Base-by-base conservation (phyloP, 2,113 vertebrate genomes). In the Greenwoodochromis staneri region DNA sequence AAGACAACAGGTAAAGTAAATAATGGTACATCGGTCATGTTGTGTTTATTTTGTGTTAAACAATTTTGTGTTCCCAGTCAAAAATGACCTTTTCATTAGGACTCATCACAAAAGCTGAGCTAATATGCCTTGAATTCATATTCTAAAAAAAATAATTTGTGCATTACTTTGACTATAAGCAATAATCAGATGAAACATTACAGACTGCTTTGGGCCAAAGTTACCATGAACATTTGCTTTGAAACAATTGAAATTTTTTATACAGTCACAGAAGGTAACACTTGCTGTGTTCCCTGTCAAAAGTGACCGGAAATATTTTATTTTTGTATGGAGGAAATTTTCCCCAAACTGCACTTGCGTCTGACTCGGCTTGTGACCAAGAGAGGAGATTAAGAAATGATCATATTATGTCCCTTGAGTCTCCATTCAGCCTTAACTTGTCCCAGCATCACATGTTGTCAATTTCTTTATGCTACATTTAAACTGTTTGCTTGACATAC, bases 221-320 rank as follows among this genome's bases (percentile, higher is more conserved):
- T 54, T 54, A 7, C n/a, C 10, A 3, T 54, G 3, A 1, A 24
- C 3, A 24, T 3, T 54, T 54, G 3, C 53, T 54, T 24, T 54
- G 10, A 54, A 54, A 54, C 3, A 12, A 54, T 0, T 54, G 0
- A 7, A 7, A 54, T 21, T 53, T 24, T 54, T 55, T 55, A 0
- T 24, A 21, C 0, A 55, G 1, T 55, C 54, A 55, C 21, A 55
- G n/a, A 8, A 55, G 4, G 0, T 55, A 27, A 0, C 21, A 55
- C 21, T 27, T 55, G 11, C 0, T 55, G 54, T 24, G 11, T 55
- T 54, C 2, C 1, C 53, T 53, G 51, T 54, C 53, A 24, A 53
- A 54, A 53, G 42, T 45, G 42, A 45, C 42, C 2, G 0, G n/a
- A 7, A 21, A 0, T 54, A 21, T 21, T 53, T 53, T 21, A 53